Evolutionary conservation across 64 coral and sea anemone genomes (phyloP).

Genomic region (Platygyra sinensis): DNA sequence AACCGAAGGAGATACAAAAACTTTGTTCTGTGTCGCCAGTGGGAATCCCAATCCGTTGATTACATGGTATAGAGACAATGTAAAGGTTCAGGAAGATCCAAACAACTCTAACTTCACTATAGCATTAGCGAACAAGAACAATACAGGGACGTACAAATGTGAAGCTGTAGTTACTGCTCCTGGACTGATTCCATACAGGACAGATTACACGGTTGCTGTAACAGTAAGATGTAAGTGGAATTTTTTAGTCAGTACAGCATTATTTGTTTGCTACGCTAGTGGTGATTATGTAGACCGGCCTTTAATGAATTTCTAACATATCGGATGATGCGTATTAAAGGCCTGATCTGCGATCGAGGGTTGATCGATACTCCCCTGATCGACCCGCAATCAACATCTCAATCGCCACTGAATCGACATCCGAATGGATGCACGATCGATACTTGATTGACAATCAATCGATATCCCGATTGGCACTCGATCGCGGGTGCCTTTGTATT

Average conservation of each 20-base stretch:
- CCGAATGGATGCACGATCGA: too few relatives aligned
- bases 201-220: neutral
- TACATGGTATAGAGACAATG: constrained; percentile 1
- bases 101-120: constrained; percentile 42
- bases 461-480: too few relatives aligned
- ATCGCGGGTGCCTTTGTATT: too few relatives aligned
- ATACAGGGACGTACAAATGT: constrained; percentile 48
- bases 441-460: too few relatives aligned
- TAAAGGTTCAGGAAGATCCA: neutral
- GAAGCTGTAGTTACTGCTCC: constrained; percentile 51
- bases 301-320: too few relatives aligned
- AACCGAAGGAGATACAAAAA: constrained; percentile 13
- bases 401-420: too few relatives aligned
- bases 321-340: too few relatives aligned
- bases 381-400: too few relatives aligned
- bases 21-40: constrained; percentile 43
- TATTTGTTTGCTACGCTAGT: neutral
- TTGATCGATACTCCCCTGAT: too few relatives aligned
- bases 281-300: too few relatives aligned
- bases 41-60: constrained; percentile 49
- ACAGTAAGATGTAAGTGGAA: constrained; percentile 55
- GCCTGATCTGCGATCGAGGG: too few relatives aligned
- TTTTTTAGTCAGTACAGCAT: too few relatives aligned
- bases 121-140: constrained; percentile 13
- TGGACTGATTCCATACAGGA: neutral